Evolutionary conservation across 2,888 invertebrate species (phyloP).

Genomic region (Melanchra persicariae): DNA sequence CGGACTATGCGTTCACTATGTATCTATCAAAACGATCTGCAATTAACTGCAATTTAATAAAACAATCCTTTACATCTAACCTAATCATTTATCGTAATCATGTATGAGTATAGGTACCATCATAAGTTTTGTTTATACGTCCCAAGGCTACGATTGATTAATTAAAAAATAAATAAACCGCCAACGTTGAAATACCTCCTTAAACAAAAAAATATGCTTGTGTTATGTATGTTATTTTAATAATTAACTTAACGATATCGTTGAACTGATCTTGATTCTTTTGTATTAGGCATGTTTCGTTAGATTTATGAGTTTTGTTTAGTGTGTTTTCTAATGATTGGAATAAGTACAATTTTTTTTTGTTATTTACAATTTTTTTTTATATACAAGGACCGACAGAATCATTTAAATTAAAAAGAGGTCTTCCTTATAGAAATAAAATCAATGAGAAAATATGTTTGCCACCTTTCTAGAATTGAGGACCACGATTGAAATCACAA

Average conservation of each 20-base stretch:
- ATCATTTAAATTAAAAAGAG: no score
- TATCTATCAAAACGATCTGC: slow-evolving; percentile 29
- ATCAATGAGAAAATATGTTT: background rate
- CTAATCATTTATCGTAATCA: slow-evolving; percentile 25
- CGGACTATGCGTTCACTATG: slow-evolving; percentile 17
- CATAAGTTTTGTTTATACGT: slow-evolving; percentile 40
- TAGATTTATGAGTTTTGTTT: background rate
- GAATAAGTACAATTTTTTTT: no score
- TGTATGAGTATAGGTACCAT: slow-evolving; percentile 15
- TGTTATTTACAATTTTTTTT: no score
- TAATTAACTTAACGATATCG: slow-evolving; percentile 28
- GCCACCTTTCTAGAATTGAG: no score
- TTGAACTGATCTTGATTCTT: slow-evolving; percentile 7
- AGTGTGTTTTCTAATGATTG: background rate
- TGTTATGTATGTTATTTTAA: slow-evolving; percentile 49
- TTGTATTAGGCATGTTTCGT: background rate
- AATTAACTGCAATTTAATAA: slow-evolving; percentile 41
- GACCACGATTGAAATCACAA: background rate
- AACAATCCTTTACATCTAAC: slow-evolving; percentile 25
- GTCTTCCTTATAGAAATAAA: no score
- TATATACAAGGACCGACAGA: no score
- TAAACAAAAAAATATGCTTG: slow-evolving; percentile 15
- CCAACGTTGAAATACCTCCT: slow-evolving; percentile 46
- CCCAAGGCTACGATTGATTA: slow-evolving; percentile 42
- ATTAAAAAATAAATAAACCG: slow-evolving; percentile 35